Conservation (phyloP, 2,113 vertebrate genomes). For the Smithornis capensis region DNA sequence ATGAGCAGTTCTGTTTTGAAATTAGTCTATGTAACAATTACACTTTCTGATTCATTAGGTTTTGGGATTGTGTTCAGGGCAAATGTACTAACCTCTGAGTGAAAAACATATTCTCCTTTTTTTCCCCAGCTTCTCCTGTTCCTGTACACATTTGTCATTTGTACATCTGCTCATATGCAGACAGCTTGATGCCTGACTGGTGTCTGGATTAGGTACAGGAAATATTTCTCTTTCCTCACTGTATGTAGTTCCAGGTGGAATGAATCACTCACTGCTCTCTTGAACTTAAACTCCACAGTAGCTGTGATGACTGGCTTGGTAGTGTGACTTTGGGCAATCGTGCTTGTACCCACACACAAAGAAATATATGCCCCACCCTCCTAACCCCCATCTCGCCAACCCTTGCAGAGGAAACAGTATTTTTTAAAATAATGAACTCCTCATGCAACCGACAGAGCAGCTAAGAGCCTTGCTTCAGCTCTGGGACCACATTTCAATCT, state of each 20-base stretch:
- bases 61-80: slow-evolving; percentile 22
- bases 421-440: neutral
- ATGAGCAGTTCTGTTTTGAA: slow-evolving; percentile 24
- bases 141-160: slow-evolving; percentile 5
- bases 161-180: neutral
- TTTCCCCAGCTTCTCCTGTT: neutral
- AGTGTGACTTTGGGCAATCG: neutral
- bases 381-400: neutral
- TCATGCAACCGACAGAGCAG: neutral
- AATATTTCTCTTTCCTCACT: slow-evolving; percentile 24
- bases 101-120: slow-evolving; percentile 8
- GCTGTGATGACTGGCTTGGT: neutral
- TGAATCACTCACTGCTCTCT: slow-evolving; percentile 35
- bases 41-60: slow-evolving; percentile 40
- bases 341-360: neutral
- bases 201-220: slow-evolving; percentile 13
- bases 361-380: neutral
- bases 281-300: slow-evolving; percentile 7
- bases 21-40: slow-evolving; percentile 29
- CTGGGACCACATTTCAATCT: neutral
- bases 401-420: neutral
- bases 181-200: slow-evolving; percentile 16
- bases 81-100: slow-evolving; percentile 6
- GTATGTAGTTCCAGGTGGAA: slow-evolving; percentile 15
- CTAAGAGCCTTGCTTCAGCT: neutral